These are phyloP conservation scores for Thunnus thynnus DNA, from an alignment of 2,113 vertebrate genomes.

Conservation along the genomic window DNA sequence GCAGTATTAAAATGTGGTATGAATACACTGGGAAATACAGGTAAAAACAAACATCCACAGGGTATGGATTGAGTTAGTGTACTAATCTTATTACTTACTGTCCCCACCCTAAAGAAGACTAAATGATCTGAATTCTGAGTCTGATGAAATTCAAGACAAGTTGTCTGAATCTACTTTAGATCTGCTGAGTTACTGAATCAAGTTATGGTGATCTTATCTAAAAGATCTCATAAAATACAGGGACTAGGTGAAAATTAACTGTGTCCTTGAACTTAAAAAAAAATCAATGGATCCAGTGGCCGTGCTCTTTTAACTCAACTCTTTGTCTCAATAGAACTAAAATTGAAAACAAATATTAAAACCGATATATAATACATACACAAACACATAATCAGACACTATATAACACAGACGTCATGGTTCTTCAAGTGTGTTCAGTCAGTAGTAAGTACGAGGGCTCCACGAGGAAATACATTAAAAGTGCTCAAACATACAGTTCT, in stretches of 20 bases:
- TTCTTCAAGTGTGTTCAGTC: conserved; percentile 66
- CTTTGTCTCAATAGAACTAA: neutral
- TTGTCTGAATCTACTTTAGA: too few relatives aligned
- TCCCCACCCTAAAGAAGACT: neutral
- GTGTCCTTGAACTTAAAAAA: conserved; percentile 11
- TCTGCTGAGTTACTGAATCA: neutral
- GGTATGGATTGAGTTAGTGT: neutral
- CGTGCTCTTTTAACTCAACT: neutral
- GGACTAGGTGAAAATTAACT: neutral
- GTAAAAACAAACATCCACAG: neutral
- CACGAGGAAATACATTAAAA: conserved; percentile 42
- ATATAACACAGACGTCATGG: conserved; percentile 10
- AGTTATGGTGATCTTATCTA: neutral
- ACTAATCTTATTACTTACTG: neutral
- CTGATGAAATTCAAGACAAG: neutral
- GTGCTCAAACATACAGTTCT: conserved; percentile 40
- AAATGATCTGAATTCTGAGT: too few relatives aligned
- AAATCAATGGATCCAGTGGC: neutral
- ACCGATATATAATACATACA: neutral
- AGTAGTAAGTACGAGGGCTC: conserved; percentile 39
- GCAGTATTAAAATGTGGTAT: neutral
- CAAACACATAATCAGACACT: conserved; percentile 11
- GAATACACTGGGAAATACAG: neutral
- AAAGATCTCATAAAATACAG: neutral
- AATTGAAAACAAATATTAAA: conserved; percentile 2